A percentile compares a stretch with the other conserved stretches of the same genome.
These are phyloP conservation scores for Ploceus nigricollis DNA, from an alignment of 2,113 vertebrate genomes.

Conservation along the genomic window DNA sequence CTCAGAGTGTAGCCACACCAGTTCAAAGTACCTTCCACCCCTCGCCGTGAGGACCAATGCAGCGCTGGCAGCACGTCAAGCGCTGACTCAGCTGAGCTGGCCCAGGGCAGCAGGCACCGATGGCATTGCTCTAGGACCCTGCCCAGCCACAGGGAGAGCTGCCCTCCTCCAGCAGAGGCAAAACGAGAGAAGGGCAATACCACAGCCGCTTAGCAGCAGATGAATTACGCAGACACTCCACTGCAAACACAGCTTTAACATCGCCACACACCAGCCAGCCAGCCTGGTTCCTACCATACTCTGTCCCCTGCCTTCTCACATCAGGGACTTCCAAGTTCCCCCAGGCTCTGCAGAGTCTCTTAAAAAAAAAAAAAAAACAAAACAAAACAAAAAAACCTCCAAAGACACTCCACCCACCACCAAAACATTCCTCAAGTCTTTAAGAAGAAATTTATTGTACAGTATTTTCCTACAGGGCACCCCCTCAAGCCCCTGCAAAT, in stretches of 20 bases:
- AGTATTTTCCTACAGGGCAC: not conserved
- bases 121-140: not conserved
- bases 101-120: not conserved
- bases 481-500: not conserved
- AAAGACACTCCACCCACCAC: not conserved
- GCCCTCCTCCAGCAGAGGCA: not conserved
- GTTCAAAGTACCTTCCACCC: constrained; percentile 8
- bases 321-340: not conserved
- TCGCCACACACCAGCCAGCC: not conserved
- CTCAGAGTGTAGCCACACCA: rapidly evolving
- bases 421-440: not conserved
- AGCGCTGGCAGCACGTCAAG: not conserved
- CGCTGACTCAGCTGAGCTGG: not conserved
- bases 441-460: not conserved
- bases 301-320: not conserved
- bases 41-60: rapidly evolving
- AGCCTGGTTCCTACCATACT: rapidly evolving
- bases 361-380: too few species aligned
- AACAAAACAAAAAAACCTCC: too few species aligned
- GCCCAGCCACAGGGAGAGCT: not conserved
- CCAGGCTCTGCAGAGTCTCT: not conserved
- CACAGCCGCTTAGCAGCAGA: not conserved
- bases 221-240: not conserved
- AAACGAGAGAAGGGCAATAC: not conserved
- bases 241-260: rapidly evolving